Conservation (phyloP, 2,888 invertebrate species). For the Petrolisthes manimaculis region DNA sequence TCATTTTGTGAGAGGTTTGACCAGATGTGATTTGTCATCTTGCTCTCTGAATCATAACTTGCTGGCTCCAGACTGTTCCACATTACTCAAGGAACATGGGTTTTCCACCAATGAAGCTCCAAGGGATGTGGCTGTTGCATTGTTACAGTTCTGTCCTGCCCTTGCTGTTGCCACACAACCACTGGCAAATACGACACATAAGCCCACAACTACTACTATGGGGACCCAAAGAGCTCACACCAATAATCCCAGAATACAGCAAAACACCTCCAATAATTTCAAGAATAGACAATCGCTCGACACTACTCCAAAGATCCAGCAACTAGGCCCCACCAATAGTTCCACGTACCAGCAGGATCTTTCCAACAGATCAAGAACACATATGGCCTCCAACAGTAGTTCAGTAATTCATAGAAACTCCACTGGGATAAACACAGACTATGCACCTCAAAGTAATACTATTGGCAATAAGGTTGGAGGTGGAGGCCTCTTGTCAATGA, state of each 20-base stretch:
- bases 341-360: neutral
- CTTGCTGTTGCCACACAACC: neutral
- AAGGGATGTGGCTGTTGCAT: conserved; percentile 34
- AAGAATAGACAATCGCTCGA: neutral
- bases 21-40: neutral
- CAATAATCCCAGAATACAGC: neutral
- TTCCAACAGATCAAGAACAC: neutral
- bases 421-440: neutral
- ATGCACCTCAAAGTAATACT: no score
- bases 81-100: conserved; percentile 18
- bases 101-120: conserved; percentile 52
- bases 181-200: neutral
- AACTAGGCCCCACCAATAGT: neutral
- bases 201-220: neutral
- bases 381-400: neutral
- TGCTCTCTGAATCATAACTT: conserved; percentile 47
- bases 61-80: conserved; percentile 20
- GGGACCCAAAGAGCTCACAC: neutral
- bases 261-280: neutral
- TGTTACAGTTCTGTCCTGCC: conserved; percentile 25
- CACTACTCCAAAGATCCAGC: no score
- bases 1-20: conserved; percentile 29
- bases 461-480: neutral
- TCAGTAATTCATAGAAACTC: neutral
- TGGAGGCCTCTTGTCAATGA: neutral